Percentiles rank a stretch among this genome's conserved stretches.
These are phyloP conservation scores for Idaea biselata DNA, from an alignment of 2,888 invertebrate genomes.

Conservation along the genomic window DNA sequence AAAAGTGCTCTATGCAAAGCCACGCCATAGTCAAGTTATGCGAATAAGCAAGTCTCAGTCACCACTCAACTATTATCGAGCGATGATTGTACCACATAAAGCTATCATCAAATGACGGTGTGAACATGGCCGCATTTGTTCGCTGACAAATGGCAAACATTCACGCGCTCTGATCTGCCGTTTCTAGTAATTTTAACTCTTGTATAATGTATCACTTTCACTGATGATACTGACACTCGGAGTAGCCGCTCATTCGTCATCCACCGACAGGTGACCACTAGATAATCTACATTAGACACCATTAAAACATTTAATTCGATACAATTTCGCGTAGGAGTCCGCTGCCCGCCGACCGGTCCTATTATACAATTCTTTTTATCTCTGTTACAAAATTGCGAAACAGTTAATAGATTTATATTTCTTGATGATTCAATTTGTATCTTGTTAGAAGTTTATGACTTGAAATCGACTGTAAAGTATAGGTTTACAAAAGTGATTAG, in stretches of 20 bases:
- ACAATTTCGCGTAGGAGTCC: conserved; percentile 45
- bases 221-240: conserved; percentile 61
- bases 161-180: neutral
- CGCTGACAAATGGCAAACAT: too few species aligned
- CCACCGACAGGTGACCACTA: conserved; percentile 62
- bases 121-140: too few species aligned
- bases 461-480: conserved; percentile 15
- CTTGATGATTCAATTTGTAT: conserved; percentile 32
- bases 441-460: conserved; percentile 25
- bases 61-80: too few species aligned
- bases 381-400: conserved; percentile 42
- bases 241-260: conserved; percentile 67
- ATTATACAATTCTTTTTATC: conserved; percentile 59
- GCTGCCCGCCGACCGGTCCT: conserved; percentile 44
- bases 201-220: conserved; percentile 62
- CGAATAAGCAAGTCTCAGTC: too few species aligned
- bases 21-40: too few species aligned
- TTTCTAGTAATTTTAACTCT: neutral
- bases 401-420: conserved; percentile 29
- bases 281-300: conserved; percentile 65
- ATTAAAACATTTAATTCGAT: conserved; percentile 72
- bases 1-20: too few species aligned
- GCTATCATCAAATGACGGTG: too few species aligned
- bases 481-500: conserved; percentile 17
- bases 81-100: too few species aligned